Percentiles rank a stretch among this genome's conserved stretches.
Conservation (phyloP, 2,113 vertebrate species). For the Maccullochella peelii region DNA sequence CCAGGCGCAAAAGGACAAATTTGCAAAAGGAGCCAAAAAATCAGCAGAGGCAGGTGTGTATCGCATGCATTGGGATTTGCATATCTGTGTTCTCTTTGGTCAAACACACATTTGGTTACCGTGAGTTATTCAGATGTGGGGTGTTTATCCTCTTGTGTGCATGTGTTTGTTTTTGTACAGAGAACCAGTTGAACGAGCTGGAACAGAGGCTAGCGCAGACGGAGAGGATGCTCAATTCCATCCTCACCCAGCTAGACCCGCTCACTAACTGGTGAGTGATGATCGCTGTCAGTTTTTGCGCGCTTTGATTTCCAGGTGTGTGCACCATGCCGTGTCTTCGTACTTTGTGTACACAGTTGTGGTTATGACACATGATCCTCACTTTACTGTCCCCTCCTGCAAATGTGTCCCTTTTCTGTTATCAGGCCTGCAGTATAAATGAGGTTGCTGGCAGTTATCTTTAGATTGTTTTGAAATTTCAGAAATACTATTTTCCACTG, state of each 20-base stretch:
- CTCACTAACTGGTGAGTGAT: slow-evolving; percentile 90
- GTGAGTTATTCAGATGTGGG: background rate
- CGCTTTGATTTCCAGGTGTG: background rate
- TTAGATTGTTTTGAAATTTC: background rate
- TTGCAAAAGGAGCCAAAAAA: slow-evolving; percentile 84
- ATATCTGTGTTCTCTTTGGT: background rate
- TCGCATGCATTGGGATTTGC: slow-evolving; percentile 2
- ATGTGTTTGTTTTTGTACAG: slow-evolving; percentile 65
- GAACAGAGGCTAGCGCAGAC: slow-evolving; percentile 91
- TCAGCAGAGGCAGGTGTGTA: slow-evolving; percentile 87
- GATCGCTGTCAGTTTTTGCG: background rate
- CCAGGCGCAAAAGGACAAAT: slow-evolving; percentile 80
- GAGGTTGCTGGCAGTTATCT: background rate
- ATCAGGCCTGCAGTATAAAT: background rate
- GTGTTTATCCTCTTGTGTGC: background rate
- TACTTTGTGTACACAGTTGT: background rate
- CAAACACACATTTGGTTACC: slow-evolving; percentile 6
- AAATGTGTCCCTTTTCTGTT: too few species aligned
- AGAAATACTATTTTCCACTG: background rate
- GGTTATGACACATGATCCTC: slow-evolving; percentile 7
- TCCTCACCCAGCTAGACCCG: slow-evolving; percentile 92
- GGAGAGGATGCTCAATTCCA: slow-evolving; percentile 93
- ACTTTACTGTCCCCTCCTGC: background rate
- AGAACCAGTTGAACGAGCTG: slow-evolving; percentile 90
- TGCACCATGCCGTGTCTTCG: background rate